Conservation (phyloP, 2,888 invertebrate species). For the Hartigia nigra region DNA sequence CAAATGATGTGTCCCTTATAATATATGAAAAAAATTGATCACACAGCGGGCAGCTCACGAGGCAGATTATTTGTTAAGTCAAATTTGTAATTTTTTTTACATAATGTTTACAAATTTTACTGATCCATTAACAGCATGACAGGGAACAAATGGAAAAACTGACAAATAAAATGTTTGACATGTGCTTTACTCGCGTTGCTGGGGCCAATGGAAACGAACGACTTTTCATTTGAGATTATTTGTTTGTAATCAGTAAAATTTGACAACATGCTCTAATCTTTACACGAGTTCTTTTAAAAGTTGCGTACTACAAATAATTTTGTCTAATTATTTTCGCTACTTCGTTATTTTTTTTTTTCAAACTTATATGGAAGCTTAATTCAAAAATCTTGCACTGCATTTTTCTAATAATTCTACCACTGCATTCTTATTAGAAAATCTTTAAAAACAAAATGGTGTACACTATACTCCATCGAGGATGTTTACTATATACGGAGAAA, state of each 20-base stretch:
- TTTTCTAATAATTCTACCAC: conserved; percentile 1
- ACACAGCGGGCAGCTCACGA: neutral
- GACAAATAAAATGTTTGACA: conserved; percentile 25
- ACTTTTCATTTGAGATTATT: conserved; percentile 19
- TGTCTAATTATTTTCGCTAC: conserved; percentile 1
- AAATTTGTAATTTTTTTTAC: neutral
- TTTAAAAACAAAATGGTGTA: neutral
- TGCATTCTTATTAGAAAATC: neutral
- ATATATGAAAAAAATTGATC: neutral
- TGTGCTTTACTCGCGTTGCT: conserved; percentile 30
- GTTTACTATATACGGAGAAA: conserved; percentile 15
- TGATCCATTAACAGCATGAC: conserved; percentile 20
- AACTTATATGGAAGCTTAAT: conserved; percentile 5
- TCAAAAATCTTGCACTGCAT: conserved; percentile 14
- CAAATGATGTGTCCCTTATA: neutral
- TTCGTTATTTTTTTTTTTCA: neutral
- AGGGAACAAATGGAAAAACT: conserved; percentile 19
- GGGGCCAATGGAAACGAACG: conserved; percentile 35
- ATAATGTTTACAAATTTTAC: conserved; percentile 23
- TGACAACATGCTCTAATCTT: conserved; percentile 16
- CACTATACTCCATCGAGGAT: conserved; percentile 7
- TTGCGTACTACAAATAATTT: conserved; percentile 2
- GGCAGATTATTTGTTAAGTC: neutral
- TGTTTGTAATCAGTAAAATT: conserved; percentile 22
- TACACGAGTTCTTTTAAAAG: neutral